A percentile compares a stretch with the other conserved stretches of the same genome.
Conservation (phyloP, 2,113 vertebrate species). For the Ancistrus triradiatus region DNA sequence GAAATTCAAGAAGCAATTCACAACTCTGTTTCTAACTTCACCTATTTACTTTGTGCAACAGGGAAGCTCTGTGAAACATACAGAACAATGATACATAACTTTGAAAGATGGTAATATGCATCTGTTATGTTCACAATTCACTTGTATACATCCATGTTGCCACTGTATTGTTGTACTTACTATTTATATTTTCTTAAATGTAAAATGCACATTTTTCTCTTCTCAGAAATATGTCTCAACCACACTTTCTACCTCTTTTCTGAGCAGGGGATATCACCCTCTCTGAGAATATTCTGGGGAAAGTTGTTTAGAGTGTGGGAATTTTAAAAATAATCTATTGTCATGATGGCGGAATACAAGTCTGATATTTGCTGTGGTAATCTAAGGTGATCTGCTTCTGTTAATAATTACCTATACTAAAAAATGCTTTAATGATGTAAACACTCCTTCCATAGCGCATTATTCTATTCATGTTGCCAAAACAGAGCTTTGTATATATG, state of each 20-base stretch:
- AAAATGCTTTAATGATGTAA: slow-evolving; percentile 9
- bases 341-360: slow-evolving; percentile 11
- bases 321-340: not conserved
- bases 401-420: slow-evolving; percentile 19
- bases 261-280: slow-evolving; percentile 62
- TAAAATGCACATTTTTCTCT: slow-evolving; percentile 3
- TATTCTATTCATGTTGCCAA: slow-evolving; percentile 26
- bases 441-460: not conserved
- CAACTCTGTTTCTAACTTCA: not conserved
- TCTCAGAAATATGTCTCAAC: slow-evolving; percentile 33
- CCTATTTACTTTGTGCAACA: not conserved
- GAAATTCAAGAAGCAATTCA: not conserved
- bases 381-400: slow-evolving; percentile 12
- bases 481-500: slow-evolving; percentile 30
- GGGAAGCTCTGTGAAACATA: slow-evolving; percentile 7
- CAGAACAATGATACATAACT: not conserved
- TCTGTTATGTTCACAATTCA: slow-evolving; percentile 9
- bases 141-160: slow-evolving; percentile 1
- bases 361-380: slow-evolving; percentile 13
- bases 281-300: slow-evolving; percentile 21
- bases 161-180: not conserved
- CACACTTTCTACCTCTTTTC: slow-evolving; percentile 68
- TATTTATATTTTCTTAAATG: not conserved
- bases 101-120: not conserved
- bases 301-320: slow-evolving; percentile 4